phyloP scores from a whole-genome alignment of 2,888 invertebrate species.

The Sericinus montela region DNA sequence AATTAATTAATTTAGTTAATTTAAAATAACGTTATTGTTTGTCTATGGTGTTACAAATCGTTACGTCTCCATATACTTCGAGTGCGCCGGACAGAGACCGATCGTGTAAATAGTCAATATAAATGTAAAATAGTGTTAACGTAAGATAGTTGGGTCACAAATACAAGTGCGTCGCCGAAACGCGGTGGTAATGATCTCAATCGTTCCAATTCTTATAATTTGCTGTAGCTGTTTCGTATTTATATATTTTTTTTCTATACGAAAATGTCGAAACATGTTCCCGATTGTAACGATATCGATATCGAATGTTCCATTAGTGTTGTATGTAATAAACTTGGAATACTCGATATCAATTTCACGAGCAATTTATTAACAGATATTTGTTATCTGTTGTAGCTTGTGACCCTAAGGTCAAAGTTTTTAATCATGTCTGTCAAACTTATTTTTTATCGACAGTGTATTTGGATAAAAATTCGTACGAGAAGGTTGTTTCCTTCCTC shows the following conservation, averaged over 20 bases:
- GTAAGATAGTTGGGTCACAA: conserved; percentile 2
- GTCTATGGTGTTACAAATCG: not conserved
- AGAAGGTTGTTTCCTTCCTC: no score
- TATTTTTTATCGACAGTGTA: not conserved
- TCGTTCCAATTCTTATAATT: conserved; percentile 11
- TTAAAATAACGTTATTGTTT: not conserved
- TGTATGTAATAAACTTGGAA: no score
- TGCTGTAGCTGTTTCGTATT: not conserved
- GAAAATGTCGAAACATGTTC: not conserved
- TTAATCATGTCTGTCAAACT: not conserved
- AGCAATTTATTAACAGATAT: no score
- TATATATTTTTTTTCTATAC: not conserved
- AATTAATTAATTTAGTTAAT: not conserved
- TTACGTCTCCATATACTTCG: not conserved
- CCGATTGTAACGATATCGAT: not conserved
- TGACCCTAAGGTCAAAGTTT: not conserved
- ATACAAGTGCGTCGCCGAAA: conserved; percentile 4
- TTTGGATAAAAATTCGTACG: not conserved
- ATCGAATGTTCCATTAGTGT: not conserved
- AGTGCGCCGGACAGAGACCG: not conserved
- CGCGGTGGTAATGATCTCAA: conserved; percentile 16
- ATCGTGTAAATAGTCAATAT: conserved; percentile 1
- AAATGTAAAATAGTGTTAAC: conserved; percentile 1
- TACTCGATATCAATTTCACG: no score
- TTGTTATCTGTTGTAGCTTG: not conserved